Evolutionary conservation across 2,113 vertebrate species (phyloP).

Genomic region (Gallinago paraguaiae): DNA sequence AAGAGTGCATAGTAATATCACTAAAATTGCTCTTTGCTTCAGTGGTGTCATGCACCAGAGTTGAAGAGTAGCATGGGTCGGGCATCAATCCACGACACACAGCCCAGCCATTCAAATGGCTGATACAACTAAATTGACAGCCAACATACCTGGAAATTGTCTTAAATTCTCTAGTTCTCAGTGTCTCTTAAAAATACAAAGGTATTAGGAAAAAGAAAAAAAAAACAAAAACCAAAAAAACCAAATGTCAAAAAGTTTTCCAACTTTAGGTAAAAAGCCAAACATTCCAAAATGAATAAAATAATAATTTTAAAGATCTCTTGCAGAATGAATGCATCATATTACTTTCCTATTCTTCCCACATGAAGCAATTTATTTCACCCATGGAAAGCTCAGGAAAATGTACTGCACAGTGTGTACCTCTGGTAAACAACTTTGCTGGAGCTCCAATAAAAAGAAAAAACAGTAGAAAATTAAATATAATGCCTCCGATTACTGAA

Average conservation of each 20-base stretch:
- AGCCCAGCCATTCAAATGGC: neutral
- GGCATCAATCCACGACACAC: neutral
- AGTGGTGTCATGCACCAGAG: neutral
- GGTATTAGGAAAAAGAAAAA: no score
- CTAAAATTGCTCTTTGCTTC: neutral
- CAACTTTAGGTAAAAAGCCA: neutral
- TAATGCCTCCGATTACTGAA: neutral
- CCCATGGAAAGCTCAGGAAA: neutral
- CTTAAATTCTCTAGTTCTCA: neutral
- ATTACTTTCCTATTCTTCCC: neutral
- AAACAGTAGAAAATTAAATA: slow-evolving; percentile 48
- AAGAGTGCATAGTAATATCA: neutral
- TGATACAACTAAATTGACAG: neutral
- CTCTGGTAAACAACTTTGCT: slow-evolving; percentile 42
- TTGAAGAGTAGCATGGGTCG: neutral
- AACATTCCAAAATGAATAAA: neutral
- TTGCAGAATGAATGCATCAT: neutral
- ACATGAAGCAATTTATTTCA: neutral
- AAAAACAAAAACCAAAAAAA: neutral
- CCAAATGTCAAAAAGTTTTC: neutral
- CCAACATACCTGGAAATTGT: neutral
- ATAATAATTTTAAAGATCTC: neutral
- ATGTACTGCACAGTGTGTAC: neutral
- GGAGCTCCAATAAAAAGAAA: neutral
- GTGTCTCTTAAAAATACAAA: neutral